Evolutionary conservation across 2,888 invertebrate genomes (phyloP).

Genomic region (Uloborus plumipes): DNA sequence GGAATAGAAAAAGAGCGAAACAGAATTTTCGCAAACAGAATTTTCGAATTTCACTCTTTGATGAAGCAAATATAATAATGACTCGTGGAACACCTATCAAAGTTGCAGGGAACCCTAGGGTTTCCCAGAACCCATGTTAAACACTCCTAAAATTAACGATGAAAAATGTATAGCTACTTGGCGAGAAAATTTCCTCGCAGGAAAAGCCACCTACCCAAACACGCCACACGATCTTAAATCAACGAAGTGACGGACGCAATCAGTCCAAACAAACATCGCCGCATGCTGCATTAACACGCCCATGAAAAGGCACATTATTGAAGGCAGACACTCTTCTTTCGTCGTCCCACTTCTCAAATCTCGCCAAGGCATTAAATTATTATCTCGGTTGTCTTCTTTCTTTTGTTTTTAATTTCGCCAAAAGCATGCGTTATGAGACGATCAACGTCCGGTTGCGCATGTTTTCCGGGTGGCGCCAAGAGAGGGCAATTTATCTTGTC

Average conservation of each 20-base stretch:
- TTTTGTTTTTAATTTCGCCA: slow-evolving; percentile 7
- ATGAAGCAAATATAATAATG: too few relatives aligned
- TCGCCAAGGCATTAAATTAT: slow-evolving; percentile 24
- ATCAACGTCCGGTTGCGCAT: not conserved
- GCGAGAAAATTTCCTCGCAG: not conserved
- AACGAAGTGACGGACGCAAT: slow-evolving; percentile 6
- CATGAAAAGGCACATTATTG: slow-evolving; percentile 20
- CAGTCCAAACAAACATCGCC: slow-evolving; percentile 29
- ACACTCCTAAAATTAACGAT: too few relatives aligned
- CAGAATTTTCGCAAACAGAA: too few relatives aligned
- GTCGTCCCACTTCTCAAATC: not conserved
- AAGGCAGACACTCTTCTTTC: not conserved
- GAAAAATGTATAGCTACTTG: not conserved
- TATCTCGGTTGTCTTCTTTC: not conserved
- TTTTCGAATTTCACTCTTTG: too few relatives aligned
- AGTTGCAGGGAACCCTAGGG: too few relatives aligned
- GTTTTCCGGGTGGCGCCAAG: slow-evolving; percentile 43
- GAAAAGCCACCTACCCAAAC: not conserved
- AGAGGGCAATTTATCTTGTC: slow-evolving; percentile 36
- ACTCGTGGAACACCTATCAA: too few relatives aligned
- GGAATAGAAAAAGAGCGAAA: too few relatives aligned
- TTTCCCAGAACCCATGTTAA: too few relatives aligned
- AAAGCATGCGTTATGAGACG: too few relatives aligned
- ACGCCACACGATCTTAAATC: not conserved
- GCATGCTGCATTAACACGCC: slow-evolving; percentile 11